A percentile compares a stretch with the other conserved stretches of the same genome.
These are phyloP conservation scores for Nebria salina DNA, from an alignment of 2,888 invertebrate genomes.

Conservation along the genomic window DNA sequence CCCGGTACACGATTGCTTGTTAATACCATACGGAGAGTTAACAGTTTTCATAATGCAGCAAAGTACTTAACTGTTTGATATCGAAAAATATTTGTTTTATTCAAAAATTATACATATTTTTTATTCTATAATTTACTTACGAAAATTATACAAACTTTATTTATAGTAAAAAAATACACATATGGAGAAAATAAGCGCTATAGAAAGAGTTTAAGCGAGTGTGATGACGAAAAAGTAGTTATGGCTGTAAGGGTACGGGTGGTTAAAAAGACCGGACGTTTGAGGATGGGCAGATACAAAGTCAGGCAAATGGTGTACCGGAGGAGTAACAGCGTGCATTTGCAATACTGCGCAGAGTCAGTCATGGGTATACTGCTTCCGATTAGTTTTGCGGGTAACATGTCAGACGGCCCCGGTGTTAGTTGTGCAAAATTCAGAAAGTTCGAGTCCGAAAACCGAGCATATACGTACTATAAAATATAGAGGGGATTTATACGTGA, in stretches of 20 bases:
- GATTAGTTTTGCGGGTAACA: slow-evolving; percentile 17
- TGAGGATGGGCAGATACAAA: neutral
- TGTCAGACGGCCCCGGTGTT: neutral
- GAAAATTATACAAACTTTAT: too few relatives aligned
- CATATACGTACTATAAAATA: neutral
- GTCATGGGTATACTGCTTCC: neutral
- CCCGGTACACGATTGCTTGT: neutral
- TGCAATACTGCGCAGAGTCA: neutral
- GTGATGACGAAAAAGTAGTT: neutral
- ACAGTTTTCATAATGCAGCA: neutral
- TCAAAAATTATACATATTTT: too few relatives aligned
- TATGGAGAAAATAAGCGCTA: neutral
- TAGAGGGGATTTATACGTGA: neutral
- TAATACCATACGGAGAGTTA: neutral
- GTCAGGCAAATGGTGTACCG: slow-evolving; percentile 5
- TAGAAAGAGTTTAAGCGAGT: neutral
- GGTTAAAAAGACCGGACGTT: too few relatives aligned
- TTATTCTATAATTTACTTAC: too few relatives aligned
- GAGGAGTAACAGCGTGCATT: neutral
- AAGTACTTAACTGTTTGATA: neutral
- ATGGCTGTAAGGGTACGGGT: neutral
- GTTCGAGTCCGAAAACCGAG: neutral
- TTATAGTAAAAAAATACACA: neutral
- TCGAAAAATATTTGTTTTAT: too few relatives aligned
- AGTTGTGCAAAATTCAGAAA: slow-evolving; percentile 18